Percentiles rank a stretch among this genome's conserved stretches.
phyloP scores from a whole-genome alignment of 1,140 invertebrate genomes.

The Ephestia elutella region DNA sequence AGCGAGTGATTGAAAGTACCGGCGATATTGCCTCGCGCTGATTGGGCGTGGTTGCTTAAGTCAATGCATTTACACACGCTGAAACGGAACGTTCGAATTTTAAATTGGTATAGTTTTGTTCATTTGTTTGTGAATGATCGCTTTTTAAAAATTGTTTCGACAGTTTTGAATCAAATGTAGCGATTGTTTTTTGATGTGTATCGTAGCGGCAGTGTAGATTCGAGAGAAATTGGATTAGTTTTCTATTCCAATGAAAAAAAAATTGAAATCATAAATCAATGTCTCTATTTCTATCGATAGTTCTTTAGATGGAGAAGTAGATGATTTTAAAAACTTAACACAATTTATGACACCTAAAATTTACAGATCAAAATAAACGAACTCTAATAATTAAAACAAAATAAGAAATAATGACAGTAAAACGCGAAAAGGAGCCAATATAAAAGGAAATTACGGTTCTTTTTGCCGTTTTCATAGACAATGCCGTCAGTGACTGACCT shows the following conservation, averaged over 20 bases:
- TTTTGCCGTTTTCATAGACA: constrained; percentile 4
- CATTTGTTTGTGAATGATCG: neutral
- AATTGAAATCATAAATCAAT: too few species aligned
- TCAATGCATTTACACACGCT: constrained; percentile 10
- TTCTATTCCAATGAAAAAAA: too few species aligned
- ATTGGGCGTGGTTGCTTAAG: constrained; percentile 24
- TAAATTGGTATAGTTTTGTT: constrained; percentile 6
- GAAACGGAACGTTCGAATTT: neutral
- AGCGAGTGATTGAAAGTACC: constrained; percentile 59
- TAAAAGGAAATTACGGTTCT: constrained; percentile 3
- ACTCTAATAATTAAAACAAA: neutral
- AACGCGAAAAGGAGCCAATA: neutral
- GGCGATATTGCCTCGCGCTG: constrained; percentile 42
- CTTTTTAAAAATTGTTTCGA: neutral
- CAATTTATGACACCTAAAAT: too few species aligned
- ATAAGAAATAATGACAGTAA: neutral
- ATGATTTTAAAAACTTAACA: too few species aligned
- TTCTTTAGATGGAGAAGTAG: too few species aligned
- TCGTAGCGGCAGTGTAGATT: too few species aligned
- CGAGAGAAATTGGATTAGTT: too few species aligned
- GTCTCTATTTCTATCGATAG: too few species aligned
- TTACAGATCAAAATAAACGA: too few species aligned
- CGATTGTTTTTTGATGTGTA: neutral
- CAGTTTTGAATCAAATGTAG: neutral
- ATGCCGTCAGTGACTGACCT: constrained; percentile 2